Conservation (phyloP, 2,888 invertebrate species). For the Aphodius granarius region DNA sequence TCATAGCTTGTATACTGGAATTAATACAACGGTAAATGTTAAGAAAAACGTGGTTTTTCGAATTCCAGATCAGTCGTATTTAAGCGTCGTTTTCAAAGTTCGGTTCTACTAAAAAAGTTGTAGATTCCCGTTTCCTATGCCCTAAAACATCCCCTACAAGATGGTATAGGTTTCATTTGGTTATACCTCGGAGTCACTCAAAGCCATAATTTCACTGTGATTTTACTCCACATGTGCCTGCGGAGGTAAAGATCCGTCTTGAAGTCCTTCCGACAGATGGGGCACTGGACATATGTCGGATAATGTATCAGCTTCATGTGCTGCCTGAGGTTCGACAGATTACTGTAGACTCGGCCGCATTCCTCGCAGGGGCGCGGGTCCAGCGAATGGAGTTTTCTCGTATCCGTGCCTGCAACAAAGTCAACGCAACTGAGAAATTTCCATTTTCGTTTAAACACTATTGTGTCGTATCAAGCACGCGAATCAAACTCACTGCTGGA, state of each 20-base stretch:
- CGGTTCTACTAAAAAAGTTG: too few relatives aligned
- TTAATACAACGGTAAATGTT: too few relatives aligned
- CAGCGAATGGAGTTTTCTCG: conserved; percentile 54
- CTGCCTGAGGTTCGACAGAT: conserved; percentile 66
- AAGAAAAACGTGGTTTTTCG: too few relatives aligned
- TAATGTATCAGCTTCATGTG: conserved; percentile 68
- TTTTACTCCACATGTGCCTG: conserved; percentile 62
- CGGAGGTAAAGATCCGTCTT: conserved; percentile 66
- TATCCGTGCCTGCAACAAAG: conserved; percentile 50
- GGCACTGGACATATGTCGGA: conserved; percentile 64
- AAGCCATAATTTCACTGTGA: too few relatives aligned
- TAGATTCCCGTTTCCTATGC: too few relatives aligned
- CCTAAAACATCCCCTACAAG: too few relatives aligned
- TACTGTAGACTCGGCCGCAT: conserved; percentile 67
- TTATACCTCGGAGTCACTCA: too few relatives aligned
- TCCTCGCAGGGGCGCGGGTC: conserved; percentile 63
- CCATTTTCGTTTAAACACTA: too few relatives aligned
- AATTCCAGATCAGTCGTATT: too few relatives aligned
- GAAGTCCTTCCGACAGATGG: conserved; percentile 64
- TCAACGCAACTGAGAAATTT: not conserved
- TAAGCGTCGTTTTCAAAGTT: too few relatives aligned
- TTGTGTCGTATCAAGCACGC: conserved; percentile 49
- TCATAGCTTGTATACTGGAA: too few relatives aligned
- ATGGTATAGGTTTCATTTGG: too few relatives aligned
- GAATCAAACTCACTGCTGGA: conserved; percentile 32